Evolutionary conservation across 1,140 invertebrate species (phyloP).

Genomic region (Megalonaias nervosa): DNA sequence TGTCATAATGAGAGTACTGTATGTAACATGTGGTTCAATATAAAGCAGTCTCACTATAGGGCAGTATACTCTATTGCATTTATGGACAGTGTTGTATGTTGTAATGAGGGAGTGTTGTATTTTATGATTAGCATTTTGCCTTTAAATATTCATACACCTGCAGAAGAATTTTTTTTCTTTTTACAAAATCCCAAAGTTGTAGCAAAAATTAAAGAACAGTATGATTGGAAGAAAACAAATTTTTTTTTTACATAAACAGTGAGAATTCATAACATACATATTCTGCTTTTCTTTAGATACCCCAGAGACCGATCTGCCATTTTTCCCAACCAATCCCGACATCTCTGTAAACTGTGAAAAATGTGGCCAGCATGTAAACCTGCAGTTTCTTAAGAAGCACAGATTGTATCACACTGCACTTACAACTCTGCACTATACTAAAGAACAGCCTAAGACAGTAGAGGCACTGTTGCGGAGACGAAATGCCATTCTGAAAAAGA

Average conservation of each 20-base stretch:
- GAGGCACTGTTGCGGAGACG: conserved; percentile 52
- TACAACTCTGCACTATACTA: conserved; percentile 37
- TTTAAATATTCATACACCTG: background rate
- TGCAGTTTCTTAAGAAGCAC: conserved; percentile 55
- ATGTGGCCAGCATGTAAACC: conserved; percentile 55
- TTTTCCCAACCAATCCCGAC: conserved; percentile 46
- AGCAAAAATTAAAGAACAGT: background rate
- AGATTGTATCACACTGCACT: conserved; percentile 58
- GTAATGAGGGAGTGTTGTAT: background rate
- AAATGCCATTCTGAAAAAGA: conserved; percentile 49
- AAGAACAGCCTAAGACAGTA: conserved; percentile 31
- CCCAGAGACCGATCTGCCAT: conserved; percentile 56
- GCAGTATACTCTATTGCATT: no score
- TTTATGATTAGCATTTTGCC: background rate
- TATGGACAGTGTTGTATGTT: background rate
- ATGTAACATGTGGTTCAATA: no score
- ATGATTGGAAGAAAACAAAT: background rate
- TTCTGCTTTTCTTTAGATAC: conserved; percentile 55
- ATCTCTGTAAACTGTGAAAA: conserved; percentile 64
- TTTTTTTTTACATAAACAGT: background rate
- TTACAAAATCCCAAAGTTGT: background rate
- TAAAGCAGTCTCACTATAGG: no score
- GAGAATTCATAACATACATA: background rate
- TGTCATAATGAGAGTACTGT: no score
- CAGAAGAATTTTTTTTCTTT: background rate